Conservation (phyloP, 1,140 invertebrate genomes). For the Platyscapa corneri region DNA sequence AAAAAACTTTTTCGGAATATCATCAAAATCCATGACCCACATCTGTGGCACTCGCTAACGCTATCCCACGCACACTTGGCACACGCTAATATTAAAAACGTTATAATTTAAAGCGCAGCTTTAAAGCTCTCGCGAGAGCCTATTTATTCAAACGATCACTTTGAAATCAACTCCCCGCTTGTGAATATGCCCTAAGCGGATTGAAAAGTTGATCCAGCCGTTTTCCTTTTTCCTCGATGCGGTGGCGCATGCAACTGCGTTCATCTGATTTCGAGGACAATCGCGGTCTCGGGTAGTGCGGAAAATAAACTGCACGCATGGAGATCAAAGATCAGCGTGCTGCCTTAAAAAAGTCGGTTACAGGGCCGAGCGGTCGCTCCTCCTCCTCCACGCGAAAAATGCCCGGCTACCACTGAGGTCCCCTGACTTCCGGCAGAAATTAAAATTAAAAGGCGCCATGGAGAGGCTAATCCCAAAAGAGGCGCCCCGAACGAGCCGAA, state of each 20-base stretch:
- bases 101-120: background rate
- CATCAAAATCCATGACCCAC: background rate
- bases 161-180: background rate
- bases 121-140: background rate
- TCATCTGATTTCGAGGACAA: background rate
- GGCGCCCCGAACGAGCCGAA: constrained; percentile 2
- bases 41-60: background rate
- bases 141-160: background rate
- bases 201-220: background rate
- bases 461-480: constrained; percentile 21
- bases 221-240: background rate
- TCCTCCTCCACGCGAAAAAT: background rate
- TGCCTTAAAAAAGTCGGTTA: background rate
- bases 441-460: constrained; percentile 38
- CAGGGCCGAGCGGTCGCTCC: background rate
- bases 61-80: background rate
- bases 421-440: constrained; percentile 3
- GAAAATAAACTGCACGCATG: background rate
- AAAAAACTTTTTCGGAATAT: too few relatives aligned
- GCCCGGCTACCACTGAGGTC: background rate
- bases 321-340: background rate
- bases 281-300: background rate
- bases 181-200: background rate
- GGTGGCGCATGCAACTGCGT: background rate
- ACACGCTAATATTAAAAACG: background rate